These are phyloP conservation scores for Ostrea edulis DNA, from an alignment of 1,140 invertebrate genomes.

Conservation along the genomic window DNA sequence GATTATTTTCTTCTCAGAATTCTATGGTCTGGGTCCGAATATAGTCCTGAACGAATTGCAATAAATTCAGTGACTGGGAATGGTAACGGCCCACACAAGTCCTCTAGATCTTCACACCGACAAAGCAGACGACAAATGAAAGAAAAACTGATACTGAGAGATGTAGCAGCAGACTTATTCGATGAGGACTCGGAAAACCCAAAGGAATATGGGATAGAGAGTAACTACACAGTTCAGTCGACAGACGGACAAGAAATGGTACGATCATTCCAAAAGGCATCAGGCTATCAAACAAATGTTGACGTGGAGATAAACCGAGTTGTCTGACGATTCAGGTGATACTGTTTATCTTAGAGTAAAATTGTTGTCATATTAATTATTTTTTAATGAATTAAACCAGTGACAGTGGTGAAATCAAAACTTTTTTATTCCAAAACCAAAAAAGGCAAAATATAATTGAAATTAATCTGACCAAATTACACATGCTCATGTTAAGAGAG, in stretches of 20 bases:
- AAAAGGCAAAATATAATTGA: not conserved
- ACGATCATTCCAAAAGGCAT: constrained; percentile 30
- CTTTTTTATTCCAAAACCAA: not conserved
- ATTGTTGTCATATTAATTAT: not conserved
- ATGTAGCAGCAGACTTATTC: constrained; percentile 58
- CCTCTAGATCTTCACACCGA: constrained; percentile 45
- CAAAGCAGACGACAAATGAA: constrained; percentile 66
- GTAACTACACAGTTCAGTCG: constrained; percentile 56
- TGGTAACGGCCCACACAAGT: constrained; percentile 29
- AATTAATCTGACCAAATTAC: not conserved
- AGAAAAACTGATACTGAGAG: constrained; percentile 65
- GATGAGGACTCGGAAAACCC: constrained; percentile 55
- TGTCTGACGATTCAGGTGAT: not conserved
- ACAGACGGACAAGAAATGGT: constrained; percentile 51
- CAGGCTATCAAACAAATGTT: constrained; percentile 13
- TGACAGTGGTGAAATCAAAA: not conserved
- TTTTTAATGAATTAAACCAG: not conserved
- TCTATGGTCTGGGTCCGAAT: constrained; percentile 60
- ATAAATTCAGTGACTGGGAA: constrained; percentile 54
- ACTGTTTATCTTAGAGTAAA: not conserved
- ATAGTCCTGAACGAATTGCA: constrained; percentile 67
- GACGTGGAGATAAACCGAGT: constrained; percentile 1
- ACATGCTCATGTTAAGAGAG: too few relatives aligned
- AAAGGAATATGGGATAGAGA: constrained; percentile 58
- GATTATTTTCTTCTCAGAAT: constrained; percentile 61